A percentile compares a stretch with the other conserved stretches of the same genome.
These are phyloP conservation scores for Leuciscus idus DNA, from an alignment of 2,113 vertebrate species.

Conservation along the genomic window DNA sequence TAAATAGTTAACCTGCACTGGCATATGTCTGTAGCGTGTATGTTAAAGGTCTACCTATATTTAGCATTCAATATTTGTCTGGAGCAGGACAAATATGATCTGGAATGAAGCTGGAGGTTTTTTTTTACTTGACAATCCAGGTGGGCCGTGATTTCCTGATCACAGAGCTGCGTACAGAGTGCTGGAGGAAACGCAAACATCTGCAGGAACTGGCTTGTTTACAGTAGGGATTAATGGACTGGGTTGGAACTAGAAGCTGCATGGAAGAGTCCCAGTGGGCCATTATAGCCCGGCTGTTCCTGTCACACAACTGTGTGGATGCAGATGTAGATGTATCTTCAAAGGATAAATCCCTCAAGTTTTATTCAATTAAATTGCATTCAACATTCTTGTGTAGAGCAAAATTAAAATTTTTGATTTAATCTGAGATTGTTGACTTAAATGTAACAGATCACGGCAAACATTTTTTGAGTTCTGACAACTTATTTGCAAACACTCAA, in stretches of 20 bases:
- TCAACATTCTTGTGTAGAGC: too few relatives aligned
- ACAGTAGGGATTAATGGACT: conserved; percentile 8
- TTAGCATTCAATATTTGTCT: background rate
- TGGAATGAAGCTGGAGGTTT: background rate
- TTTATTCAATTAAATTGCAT: background rate
- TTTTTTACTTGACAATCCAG: conserved; percentile 22
- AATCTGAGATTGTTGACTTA: too few relatives aligned
- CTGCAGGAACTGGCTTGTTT: conserved; percentile 30
- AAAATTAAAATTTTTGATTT: too few relatives aligned
- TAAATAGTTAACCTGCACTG: conserved; percentile 13
- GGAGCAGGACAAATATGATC: conserved; percentile 9
- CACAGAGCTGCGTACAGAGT: background rate
- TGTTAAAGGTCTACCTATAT: conserved; percentile 27
- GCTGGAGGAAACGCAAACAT: conserved; percentile 14
- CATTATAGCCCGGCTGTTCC: background rate
- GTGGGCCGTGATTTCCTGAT: conserved; percentile 13
- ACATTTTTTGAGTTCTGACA: too few relatives aligned
- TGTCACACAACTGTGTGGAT: background rate
- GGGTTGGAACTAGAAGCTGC: conserved; percentile 12
- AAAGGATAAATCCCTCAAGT: background rate
- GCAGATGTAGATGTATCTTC: background rate
- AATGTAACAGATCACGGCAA: too few relatives aligned
- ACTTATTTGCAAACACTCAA: background rate
- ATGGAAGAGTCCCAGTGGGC: conserved; percentile 16
- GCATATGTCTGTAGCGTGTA: conserved; percentile 3